Percentiles rank a stretch among this genome's conserved stretches.
phyloP scores from a whole-genome alignment of 2,888 invertebrate species.

The Dolichopus griseipennis region DNA sequence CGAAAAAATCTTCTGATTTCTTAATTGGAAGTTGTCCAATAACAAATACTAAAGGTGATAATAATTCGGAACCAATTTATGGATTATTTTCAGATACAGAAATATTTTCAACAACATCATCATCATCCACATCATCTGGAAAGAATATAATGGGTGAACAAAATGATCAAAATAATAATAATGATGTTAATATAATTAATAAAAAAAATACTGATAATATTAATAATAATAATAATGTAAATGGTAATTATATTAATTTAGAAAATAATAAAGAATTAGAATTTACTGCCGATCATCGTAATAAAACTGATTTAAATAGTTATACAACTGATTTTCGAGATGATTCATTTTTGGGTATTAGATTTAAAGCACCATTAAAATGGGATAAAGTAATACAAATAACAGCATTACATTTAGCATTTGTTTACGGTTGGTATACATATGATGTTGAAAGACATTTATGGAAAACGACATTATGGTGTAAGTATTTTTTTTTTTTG shows the following conservation, averaged over 20 bases:
- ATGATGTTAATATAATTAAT: conserved; percentile 3
- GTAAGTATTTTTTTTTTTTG: background rate
- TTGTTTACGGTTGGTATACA: conserved; percentile 38
- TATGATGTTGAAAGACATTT: background rate
- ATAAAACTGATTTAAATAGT: conserved; percentile 29
- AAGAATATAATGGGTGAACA: no score
- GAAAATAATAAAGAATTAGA: conserved; percentile 19
- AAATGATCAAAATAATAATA: conserved; percentile 5
- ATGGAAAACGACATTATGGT: background rate
- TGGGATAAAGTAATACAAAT: conserved; percentile 56
- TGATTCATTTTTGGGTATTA: conserved; percentile 36
- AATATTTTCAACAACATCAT: background rate
- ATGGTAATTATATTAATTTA: conserved; percentile 13
- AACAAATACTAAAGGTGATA: background rate
- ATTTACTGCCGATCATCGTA: conserved; percentile 12
- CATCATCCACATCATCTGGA: background rate
- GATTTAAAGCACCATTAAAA: conserved; percentile 53
- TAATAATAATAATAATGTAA: conserved; percentile 6
- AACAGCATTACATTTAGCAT: conserved; percentile 45
- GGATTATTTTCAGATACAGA: background rate
- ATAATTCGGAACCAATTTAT: background rate
- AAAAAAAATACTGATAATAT: background rate
- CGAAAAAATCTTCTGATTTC: background rate
- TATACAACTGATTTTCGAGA: conserved; percentile 34
- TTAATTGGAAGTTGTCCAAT: background rate